phyloP scores from a whole-genome alignment of 1,140 invertebrate species.

The Hirudo medicinalis region DNA sequence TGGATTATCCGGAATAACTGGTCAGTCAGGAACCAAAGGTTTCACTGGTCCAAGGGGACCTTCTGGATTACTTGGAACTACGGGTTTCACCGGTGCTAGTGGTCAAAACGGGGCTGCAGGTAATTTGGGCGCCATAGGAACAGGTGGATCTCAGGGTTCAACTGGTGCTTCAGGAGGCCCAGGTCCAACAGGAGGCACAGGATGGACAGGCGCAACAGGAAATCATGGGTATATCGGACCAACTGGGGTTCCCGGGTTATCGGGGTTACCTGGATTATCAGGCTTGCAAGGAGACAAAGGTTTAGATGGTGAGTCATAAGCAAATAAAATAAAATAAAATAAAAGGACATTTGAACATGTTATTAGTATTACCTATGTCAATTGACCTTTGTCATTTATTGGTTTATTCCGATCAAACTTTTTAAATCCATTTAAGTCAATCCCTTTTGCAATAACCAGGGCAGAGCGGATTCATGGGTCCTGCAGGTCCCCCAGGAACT shows the following conservation, averaged over 20 bases:
- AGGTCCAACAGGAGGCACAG: conserved; percentile 19
- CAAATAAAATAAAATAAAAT: too few relatives aligned
- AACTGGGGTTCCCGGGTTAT: not conserved
- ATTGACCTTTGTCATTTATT: not conserved
- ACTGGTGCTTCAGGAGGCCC: conserved; percentile 2
- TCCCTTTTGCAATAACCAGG: not conserved
- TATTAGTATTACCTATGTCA: not conserved
- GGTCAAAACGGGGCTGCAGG: conserved; percentile 4
- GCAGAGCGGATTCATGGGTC: not conserved
- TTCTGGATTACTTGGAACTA: conserved; percentile 15
- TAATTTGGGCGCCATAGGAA: not conserved
- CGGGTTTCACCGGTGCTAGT: conserved; percentile 9
- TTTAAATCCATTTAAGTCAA: not conserved
- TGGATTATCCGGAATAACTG: conserved; percentile 30
- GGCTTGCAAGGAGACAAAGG: not conserved
- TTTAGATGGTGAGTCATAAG: not conserved
- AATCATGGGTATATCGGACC: not conserved
- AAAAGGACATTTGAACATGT: too few relatives aligned
- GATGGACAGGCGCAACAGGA: conserved; percentile 18
- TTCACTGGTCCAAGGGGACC: conserved; percentile 58
- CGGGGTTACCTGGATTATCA: not conserved
- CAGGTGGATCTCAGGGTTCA: conserved; percentile 9
- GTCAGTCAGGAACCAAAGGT: conserved; percentile 45
- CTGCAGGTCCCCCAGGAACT: not conserved
- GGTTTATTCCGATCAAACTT: not conserved